These are phyloP conservation scores for Serranus cabrilla DNA, from an alignment of 2,797 vertebrate genomes.

Conservation along the genomic window DNA sequence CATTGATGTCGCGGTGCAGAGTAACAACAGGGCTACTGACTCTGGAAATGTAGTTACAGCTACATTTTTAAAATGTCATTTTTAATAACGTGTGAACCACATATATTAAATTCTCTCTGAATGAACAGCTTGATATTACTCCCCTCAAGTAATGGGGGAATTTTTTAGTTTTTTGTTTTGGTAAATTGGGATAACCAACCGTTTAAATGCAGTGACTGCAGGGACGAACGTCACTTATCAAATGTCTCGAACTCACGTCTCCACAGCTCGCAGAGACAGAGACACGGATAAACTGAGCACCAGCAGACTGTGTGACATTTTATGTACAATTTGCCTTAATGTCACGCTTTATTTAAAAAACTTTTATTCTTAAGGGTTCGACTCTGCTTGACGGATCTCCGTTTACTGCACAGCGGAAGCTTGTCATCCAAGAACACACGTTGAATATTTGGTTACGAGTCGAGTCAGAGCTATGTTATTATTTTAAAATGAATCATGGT, in stretches of 20 bases:
- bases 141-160: no score
- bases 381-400: constrained; percentile 2
- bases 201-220: neutral
- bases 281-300: constrained; percentile 4
- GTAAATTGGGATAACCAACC: neutral
- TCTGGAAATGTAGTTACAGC: no score
- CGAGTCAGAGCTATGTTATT: neutral
- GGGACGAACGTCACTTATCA: constrained; percentile 22
- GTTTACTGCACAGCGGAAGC: neutral
- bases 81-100: no score
- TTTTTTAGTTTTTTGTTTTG: neutral
- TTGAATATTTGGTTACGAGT: no score
- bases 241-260: constrained; percentile 20
- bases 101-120: neutral
- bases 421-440: neutral
- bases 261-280: neutral
- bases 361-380: neutral
- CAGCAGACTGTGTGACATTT: constrained; percentile 2
- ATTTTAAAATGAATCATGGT: neutral
- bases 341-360: constrained; percentile 2
- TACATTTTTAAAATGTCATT: no score
- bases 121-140: no score
- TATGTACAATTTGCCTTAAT: neutral
- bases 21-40: no score
- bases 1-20: no score